Percentiles rank a stretch among this genome's conserved stretches.
These are phyloP conservation scores for Buathra laborator DNA, from an alignment of 2,888 invertebrate species.

Conservation along the genomic window DNA sequence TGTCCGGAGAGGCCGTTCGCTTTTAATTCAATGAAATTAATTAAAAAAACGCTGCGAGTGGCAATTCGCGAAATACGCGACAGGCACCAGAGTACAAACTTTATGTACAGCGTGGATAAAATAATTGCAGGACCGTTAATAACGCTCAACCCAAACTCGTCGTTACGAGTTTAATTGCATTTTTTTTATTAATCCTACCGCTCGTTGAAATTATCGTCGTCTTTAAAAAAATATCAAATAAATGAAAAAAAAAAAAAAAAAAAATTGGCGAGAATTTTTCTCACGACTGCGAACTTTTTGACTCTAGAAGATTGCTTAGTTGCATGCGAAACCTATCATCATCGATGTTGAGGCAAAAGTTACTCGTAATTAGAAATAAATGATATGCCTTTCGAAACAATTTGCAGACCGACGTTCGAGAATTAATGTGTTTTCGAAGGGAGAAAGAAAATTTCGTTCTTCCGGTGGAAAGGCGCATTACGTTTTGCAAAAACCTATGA, in stretches of 20 bases:
- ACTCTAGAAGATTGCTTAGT: not conserved
- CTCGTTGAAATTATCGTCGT: conserved; percentile 13
- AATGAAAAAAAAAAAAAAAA: not conserved
- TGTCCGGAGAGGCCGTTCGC: conserved; percentile 8
- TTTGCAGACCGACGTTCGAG: conserved; percentile 61
- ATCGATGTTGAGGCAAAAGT: not conserved
- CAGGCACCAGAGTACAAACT: conserved; percentile 34
- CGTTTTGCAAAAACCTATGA: not conserved
- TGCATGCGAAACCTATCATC: conserved; percentile 12
- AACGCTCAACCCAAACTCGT: conserved; percentile 32
- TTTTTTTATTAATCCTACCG: conserved; percentile 7
- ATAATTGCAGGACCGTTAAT: conserved; percentile 46
- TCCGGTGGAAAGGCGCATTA: not conserved
- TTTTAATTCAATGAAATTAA: conserved; percentile 56
- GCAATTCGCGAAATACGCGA: conserved; percentile 32
- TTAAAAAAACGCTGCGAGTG: conserved; percentile 33
- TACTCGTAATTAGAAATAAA: conserved; percentile 13
- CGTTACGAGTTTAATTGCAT: conserved; percentile 50
- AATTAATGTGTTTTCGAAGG: no score
- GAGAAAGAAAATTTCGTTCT: not conserved
- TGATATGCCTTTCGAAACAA: conserved; percentile 37
- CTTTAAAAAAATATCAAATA: not conserved
- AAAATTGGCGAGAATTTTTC: not conserved
- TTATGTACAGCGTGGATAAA: conserved; percentile 21
- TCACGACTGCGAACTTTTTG: not conserved